Evolutionary conservation across 2,797 vertebrate genomes (phyloP).

Genomic region (Echeneis naucrates): DNA sequence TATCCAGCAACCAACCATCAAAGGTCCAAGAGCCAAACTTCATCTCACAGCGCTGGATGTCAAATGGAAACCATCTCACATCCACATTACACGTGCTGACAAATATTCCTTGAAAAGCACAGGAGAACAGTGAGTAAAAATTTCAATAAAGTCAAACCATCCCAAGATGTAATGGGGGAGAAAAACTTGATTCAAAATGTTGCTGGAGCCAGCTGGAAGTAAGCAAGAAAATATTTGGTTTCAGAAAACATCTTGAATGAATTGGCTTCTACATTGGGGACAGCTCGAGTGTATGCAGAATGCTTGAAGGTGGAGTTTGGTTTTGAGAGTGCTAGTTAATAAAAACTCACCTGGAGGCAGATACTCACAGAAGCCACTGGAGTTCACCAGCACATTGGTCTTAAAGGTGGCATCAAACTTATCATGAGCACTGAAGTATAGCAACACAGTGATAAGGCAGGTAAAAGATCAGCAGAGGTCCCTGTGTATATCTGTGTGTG

Average conservation of each 20-base stretch:
- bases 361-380: slow-evolving; percentile 87
- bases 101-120: slow-evolving; percentile 81
- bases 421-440: slow-evolving; percentile 82
- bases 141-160: not conserved
- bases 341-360: slow-evolving; percentile 84
- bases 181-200: slow-evolving; percentile 27
- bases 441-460: slow-evolving; percentile 19
- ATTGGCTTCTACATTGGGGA: slow-evolving; percentile 24
- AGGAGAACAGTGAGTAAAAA: not conserved
- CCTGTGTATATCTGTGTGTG: not conserved
- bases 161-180: not conserved
- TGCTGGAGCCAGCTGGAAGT: slow-evolving; percentile 49
- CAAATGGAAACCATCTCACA: slow-evolving; percentile 88
- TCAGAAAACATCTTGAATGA: slow-evolving; percentile 3
- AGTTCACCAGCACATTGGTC: slow-evolving; percentile 86
- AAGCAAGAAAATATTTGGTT: slow-evolving; percentile 25
- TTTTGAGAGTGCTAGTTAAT: slow-evolving; percentile 1
- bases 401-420: slow-evolving; percentile 88
- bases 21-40: slow-evolving; percentile 89
- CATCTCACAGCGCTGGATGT: slow-evolving; percentile 87
- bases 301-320: not conserved
- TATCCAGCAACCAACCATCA: slow-evolving; percentile 87
- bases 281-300: slow-evolving; percentile 2
- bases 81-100: slow-evolving; percentile 87
- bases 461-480: slow-evolving; percentile 1